These are phyloP conservation scores for Taxidea taxus DNA, from an alignment of 2,113 vertebrate species.

Conservation along the genomic window DNA sequence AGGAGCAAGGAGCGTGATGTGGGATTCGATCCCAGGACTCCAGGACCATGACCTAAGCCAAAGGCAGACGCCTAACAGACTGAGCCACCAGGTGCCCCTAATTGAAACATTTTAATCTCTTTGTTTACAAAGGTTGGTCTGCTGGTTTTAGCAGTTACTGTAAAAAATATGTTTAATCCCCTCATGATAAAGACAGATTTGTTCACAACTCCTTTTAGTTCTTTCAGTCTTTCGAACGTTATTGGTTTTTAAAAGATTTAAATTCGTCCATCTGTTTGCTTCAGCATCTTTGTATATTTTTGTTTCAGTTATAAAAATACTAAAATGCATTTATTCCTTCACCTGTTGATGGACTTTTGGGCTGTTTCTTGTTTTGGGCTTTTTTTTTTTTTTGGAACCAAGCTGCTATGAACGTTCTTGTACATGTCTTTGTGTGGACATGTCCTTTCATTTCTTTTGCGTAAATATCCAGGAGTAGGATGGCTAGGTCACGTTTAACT, in stretches of 20 bases:
- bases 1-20: no score
- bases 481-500: no score
- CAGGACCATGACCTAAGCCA: no score
- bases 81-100: no score
- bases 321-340: neutral
- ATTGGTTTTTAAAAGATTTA: neutral
- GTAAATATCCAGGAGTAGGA: neutral
- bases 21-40: no score
- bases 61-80: no score
- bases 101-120: neutral
- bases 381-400: no score
- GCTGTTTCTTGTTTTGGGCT: accelerated
- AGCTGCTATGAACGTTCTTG: no score
- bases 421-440: neutral
- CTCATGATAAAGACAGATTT: neutral
- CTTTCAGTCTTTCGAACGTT: neutral
- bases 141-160: neutral
- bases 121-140: neutral
- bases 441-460: neutral
- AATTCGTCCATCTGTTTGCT: neutral
- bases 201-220: neutral
- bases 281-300: neutral
- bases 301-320: neutral
- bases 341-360: neutral
- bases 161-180: neutral